Evolutionary conservation across 2,797 vertebrate genomes (phyloP).

Genomic region (Tenualosa thibaudeaui): DNA sequence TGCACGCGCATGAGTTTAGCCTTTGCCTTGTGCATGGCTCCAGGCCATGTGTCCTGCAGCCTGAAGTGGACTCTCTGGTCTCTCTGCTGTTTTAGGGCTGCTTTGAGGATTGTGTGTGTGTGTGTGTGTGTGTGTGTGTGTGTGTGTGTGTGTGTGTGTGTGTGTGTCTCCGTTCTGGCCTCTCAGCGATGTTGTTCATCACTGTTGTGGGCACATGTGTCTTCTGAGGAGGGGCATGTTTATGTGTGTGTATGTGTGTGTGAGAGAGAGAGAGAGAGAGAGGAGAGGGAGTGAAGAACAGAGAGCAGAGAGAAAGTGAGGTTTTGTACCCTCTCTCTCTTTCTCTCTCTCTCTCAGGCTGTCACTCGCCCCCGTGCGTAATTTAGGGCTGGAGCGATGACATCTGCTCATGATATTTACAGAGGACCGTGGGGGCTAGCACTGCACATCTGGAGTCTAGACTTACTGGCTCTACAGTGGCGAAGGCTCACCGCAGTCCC

Average conservation of each 20-base stretch:
- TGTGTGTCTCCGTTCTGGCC: background rate
- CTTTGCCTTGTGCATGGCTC: conserved; percentile 4
- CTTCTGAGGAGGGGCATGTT: background rate
- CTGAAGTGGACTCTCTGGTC: background rate
- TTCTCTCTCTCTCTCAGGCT: conserved; percentile 25
- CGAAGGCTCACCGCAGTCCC: conserved; percentile 56
- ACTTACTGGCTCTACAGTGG: conserved; percentile 75
- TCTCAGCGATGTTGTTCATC: background rate
- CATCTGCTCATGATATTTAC: conserved; percentile 77
- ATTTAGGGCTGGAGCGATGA: conserved; percentile 76
- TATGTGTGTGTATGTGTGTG: background rate
- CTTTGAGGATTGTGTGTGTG: conserved; percentile 38
- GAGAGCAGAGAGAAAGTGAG: conserved; percentile 47
- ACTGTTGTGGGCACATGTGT: conserved; percentile 54
- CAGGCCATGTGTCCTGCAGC: background rate
- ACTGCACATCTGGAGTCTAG: conserved; percentile 83
- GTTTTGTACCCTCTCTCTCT: conserved; percentile 67
- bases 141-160: conserved; percentile 53
- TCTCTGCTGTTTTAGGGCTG: background rate
- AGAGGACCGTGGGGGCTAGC: conserved; percentile 74
- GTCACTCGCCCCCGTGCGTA: conserved; percentile 65
- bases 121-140: too few species aligned
- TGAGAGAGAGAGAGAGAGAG: background rate
- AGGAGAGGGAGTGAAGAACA: background rate
- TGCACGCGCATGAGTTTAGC: background rate